Evolutionary conservation across 2,797 vertebrate species (phyloP), one percentile per base, ranked within the genome.

Genomic region (Myoxocephalus aenaeus): DNA sequence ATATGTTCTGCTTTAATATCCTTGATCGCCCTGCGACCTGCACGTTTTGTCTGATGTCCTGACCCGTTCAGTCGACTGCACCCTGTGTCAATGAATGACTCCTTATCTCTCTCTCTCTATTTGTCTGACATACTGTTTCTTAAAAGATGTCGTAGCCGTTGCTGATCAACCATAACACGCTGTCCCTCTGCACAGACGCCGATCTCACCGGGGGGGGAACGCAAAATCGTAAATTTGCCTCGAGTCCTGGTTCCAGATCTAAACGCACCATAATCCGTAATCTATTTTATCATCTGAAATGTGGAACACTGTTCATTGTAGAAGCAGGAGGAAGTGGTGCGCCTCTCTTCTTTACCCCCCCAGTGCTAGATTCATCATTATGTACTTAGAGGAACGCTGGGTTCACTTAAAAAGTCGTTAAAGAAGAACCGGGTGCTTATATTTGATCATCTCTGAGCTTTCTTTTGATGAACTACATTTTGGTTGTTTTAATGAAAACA

Each of bases 321-420:
- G 34, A 66, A 5, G 15, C n/a, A 17, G 0, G 36, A 58, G 32
- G 56, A 58, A 58, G 54, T 15, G 27, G 36, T 15, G 15, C 42
- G 15, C 15, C 42, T 44, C 2, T 5, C 46, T 48, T 20, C 46
- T 48, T 15, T 20, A 18, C 1, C 40, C 40, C 40, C 46, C 46
- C n/a, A n/a, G n/a, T n/a, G n/a, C n/a, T 42, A 2, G 44, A 9
- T n/a, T 51, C 53, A 53, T 53, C 42, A 72, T 2, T 10, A 54
- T 44, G 14, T 5, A 40, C 66, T 67, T 29, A 3, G 61, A 29
- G 76, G 70, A 74, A 77, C 69, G 51, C 70, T 81, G 6, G 42
- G 25, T 29, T 44, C 65, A 75, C 25, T 73, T 53, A 59, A 80
- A 67, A 18, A 57, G 73, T 59, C 76, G 42, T 69, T 42, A 67